Conservation (phyloP, 2,113 vertebrate species). For the Grammatotria lemairii region DNA sequence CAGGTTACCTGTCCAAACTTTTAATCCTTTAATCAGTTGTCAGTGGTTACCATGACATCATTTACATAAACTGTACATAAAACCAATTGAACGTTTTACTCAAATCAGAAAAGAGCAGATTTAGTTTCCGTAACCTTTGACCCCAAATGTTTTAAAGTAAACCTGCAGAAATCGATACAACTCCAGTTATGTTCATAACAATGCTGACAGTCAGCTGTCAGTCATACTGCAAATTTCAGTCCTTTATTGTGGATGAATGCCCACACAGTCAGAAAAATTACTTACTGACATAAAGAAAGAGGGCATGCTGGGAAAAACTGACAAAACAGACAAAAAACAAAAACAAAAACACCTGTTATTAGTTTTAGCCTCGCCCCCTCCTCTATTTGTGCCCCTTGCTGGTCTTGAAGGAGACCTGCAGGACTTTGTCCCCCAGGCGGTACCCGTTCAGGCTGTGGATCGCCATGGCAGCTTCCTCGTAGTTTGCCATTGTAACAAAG, state of each 20-base stretch:
- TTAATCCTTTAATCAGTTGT: background rate
- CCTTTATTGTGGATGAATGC: background rate
- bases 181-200: background rate
- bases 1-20: background rate
- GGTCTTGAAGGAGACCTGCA: constrained; percentile 99
- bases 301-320: constrained; percentile 17
- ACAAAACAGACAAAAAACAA: background rate
- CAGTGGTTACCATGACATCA: background rate
- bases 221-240: background rate
- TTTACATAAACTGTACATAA: background rate
- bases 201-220: background rate
- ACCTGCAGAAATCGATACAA: background rate
- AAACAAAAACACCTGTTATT: background rate
- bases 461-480: constrained; percentile 98
- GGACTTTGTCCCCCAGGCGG: constrained; percentile 94
- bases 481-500: constrained; percentile 98
- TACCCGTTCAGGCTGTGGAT: constrained; percentile 97
- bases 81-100: background rate
- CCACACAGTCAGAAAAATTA: background rate
- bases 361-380: background rate
- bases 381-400: constrained; percentile 94
- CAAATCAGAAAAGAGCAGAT: background rate
- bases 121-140: background rate
- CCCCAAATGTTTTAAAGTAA: background rate
- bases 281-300: background rate